Conservation (phyloP, 2,888 invertebrate species). For the Mythimna impura region DNA sequence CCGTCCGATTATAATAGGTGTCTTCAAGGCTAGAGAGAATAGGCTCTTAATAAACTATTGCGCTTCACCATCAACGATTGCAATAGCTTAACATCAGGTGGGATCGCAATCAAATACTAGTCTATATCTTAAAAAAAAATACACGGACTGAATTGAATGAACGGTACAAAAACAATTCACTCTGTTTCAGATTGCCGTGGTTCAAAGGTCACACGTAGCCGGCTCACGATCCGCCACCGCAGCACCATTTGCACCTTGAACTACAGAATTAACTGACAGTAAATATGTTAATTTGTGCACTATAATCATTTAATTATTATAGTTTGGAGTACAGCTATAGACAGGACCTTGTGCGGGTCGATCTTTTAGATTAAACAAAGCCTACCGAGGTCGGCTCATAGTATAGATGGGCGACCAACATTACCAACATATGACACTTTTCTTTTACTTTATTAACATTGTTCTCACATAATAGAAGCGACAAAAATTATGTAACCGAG, state of each 20-base stretch:
- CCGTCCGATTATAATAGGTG: no score
- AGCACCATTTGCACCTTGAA: constrained; percentile 37
- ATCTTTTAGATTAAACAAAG: neutral
- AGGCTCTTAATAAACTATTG: no score
- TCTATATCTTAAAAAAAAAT: no score
- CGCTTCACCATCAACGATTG: no score
- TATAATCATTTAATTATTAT: constrained; percentile 31
- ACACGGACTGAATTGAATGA: constrained; percentile 51
- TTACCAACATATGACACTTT: neutral
- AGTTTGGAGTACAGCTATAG: neutral
- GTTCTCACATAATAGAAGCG: no score
- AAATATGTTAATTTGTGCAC: constrained; percentile 34
- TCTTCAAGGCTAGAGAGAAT: no score
- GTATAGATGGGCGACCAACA: no score
- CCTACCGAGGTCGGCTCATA: neutral
- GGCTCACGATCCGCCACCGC: constrained; percentile 28
- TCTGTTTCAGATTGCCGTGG: constrained; percentile 11
- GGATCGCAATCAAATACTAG: no score
- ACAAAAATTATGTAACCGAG: no score
- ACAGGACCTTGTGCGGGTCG: no score
- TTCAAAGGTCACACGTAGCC: constrained; percentile 31
- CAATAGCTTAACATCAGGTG: no score
- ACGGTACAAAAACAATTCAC: constrained; percentile 58
- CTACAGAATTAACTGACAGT: constrained; percentile 32
- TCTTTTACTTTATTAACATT: no score